phyloP scores from a whole-genome alignment of 2,797 vertebrate species.

The Schizothorax lantsangensis region DNA sequence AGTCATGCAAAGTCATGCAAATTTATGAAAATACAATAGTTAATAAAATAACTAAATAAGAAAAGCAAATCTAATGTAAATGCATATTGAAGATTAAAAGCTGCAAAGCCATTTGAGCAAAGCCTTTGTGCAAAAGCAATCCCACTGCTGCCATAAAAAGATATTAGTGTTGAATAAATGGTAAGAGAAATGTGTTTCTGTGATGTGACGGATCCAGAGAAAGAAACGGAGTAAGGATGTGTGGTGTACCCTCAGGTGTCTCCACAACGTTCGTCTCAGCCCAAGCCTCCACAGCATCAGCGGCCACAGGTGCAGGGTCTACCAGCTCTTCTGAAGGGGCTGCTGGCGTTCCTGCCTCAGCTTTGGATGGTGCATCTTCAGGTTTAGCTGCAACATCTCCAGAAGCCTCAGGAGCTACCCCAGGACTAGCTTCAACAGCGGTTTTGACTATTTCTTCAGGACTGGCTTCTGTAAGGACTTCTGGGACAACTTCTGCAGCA shows the following conservation, averaged over 20 bases:
- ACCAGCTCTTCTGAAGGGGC: conserved; percentile 54
- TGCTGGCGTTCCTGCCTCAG: conserved; percentile 3
- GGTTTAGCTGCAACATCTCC: conserved; percentile 39
- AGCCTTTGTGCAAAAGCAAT: neutral
- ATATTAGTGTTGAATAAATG: neutral
- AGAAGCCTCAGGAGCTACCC: neutral
- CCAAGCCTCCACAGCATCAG: conserved; percentile 62
- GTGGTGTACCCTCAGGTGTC: conserved; percentile 68
- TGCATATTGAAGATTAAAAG: neutral
- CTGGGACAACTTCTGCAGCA: conserved; percentile 21
- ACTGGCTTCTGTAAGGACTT: conserved; percentile 15
- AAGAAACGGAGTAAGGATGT: conserved; percentile 57
- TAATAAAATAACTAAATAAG: neutral
- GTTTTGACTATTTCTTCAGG: conserved; percentile 14
- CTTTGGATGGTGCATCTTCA: conserved; percentile 21
- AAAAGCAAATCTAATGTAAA: neutral
- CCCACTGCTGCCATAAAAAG: neutral
- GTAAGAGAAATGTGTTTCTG: conserved; percentile 37
- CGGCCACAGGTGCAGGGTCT: conserved; percentile 61
- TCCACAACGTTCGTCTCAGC: conserved; percentile 63
- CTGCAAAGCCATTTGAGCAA: conserved; percentile 4
- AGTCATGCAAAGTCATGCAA: conserved; percentile 27
- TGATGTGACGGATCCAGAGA: conserved; percentile 54
- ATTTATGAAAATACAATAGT: neutral
- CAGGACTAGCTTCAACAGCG: neutral